Percentiles rank a stretch among this genome's conserved stretches.
These are phyloP conservation scores for Sciurus vulgaris DNA, from an alignment of 2,797 vertebrate genomes.

Conservation along the genomic window DNA sequence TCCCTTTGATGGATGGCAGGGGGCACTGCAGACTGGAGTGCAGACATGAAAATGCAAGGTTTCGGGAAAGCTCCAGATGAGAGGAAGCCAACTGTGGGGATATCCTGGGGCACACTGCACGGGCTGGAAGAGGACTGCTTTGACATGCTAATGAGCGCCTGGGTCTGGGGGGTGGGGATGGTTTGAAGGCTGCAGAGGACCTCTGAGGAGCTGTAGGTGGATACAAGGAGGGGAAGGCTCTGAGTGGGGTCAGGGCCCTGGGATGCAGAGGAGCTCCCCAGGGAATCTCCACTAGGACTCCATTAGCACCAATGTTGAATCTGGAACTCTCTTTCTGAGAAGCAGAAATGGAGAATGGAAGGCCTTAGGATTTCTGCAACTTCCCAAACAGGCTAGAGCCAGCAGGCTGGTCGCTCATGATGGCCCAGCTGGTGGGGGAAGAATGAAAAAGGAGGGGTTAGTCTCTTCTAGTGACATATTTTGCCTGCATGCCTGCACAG, in stretches of 20 bases:
- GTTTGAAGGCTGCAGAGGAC: background rate
- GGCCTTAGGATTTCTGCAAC: background rate
- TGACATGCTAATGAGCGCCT: constrained; percentile 61
- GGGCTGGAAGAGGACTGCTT: constrained; percentile 39
- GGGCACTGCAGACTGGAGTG: background rate
- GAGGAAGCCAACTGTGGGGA: constrained; percentile 7
- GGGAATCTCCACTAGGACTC: background rate
- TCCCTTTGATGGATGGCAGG: background rate
- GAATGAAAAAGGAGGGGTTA: background rate
- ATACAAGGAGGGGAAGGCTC: background rate
- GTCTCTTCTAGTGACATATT: background rate
- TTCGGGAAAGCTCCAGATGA: background rate
- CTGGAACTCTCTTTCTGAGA: background rate
- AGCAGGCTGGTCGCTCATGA: background rate
- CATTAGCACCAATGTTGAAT: background rate
- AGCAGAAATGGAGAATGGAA: background rate
- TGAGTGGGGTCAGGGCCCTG: background rate
- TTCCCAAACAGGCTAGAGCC: background rate
- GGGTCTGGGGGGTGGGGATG: background rate
- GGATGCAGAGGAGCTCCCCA: background rate
- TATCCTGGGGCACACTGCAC: background rate
- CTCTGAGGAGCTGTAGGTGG: background rate
- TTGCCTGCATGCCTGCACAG: background rate
- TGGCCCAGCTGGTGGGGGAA: background rate
- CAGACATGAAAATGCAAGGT: constrained; percentile 46